Conservation (phyloP, 2,888 invertebrate species). For the Cephonodes hylas region DNA sequence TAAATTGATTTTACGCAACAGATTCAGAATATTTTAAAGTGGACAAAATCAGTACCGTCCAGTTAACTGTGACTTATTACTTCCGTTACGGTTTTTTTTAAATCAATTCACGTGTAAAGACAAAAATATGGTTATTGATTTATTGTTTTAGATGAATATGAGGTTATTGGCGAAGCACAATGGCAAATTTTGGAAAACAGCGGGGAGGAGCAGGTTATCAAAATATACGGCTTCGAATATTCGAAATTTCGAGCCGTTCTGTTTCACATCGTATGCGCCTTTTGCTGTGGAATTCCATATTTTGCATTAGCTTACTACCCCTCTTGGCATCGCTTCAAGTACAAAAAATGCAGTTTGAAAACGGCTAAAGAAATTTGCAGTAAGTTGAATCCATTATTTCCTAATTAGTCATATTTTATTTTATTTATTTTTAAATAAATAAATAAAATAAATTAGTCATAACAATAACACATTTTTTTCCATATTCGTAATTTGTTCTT, state of each 20-base stretch:
- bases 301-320: slow-evolving; percentile 80
- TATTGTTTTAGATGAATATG: slow-evolving; percentile 75
- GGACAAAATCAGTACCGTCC: no score
- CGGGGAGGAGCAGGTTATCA: slow-evolving; percentile 70
- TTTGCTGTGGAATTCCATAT: slow-evolving; percentile 80
- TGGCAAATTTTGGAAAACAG: slow-evolving; percentile 78
- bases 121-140: no score
- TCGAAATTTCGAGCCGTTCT: slow-evolving; percentile 64
- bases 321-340: slow-evolving; percentile 76
- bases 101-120: no score
- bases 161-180: slow-evolving; percentile 78
- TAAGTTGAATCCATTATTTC: slow-evolving; percentile 42
- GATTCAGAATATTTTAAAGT: no score
- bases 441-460: no score
- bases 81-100: no score
- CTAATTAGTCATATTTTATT: no score
- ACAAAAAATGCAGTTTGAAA: slow-evolving; percentile 79
- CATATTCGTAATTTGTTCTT: slow-evolving; percentile 30
- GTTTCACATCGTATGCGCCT: slow-evolving; percentile 74
- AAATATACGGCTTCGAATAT: slow-evolving; percentile 77
- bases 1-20: no score
- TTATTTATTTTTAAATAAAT: no score
- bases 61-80: no score
- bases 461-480: neutral
- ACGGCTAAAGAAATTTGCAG: slow-evolving; percentile 80